phyloP scores from a whole-genome alignment of 1,140 invertebrate genomes.

The Cecropterus lyciades region DNA sequence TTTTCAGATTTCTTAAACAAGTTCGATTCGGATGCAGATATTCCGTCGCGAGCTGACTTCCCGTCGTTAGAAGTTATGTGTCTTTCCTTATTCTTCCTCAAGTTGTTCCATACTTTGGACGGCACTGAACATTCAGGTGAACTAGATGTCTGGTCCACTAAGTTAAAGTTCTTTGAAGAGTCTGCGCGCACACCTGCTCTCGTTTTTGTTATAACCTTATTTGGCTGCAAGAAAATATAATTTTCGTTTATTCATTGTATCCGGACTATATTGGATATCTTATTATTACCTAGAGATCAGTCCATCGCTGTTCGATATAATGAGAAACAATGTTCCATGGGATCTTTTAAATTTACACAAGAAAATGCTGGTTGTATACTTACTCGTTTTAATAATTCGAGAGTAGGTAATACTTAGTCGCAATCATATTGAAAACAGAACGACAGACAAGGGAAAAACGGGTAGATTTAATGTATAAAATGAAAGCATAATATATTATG shows the following conservation, averaged over 20 bases:
- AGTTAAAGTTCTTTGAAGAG: conserved; percentile 23
- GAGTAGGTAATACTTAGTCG: too few relatives aligned
- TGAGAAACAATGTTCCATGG: conserved; percentile 1
- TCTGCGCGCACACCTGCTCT: conserved; percentile 20
- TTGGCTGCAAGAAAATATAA: conserved; percentile 4
- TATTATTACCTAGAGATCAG: neutral
- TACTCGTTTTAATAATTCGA: too few relatives aligned
- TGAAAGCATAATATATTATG: too few relatives aligned
- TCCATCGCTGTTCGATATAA: conserved; percentile 8
- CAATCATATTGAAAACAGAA: too few relatives aligned
- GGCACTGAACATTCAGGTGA: conserved; percentile 32
- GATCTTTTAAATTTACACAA: too few relatives aligned
- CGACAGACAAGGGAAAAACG: too few relatives aligned
- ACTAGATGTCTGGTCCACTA: conserved; percentile 36
- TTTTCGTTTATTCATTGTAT: too few relatives aligned
- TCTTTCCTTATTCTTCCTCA: conserved; percentile 34
- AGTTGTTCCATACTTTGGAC: conserved; percentile 42
- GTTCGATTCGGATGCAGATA: conserved; percentile 40
- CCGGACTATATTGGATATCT: neutral
- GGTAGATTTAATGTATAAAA: too few relatives aligned
- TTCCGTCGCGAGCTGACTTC: conserved; percentile 29
- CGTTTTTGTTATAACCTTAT: conserved; percentile 35
- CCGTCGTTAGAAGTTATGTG: conserved; percentile 4
- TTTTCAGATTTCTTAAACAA: conserved; percentile 28
- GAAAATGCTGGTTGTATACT: too few relatives aligned